phyloP scores from a whole-genome alignment of 2,888 invertebrate species.

The Ornithoptera priamus region DNA sequence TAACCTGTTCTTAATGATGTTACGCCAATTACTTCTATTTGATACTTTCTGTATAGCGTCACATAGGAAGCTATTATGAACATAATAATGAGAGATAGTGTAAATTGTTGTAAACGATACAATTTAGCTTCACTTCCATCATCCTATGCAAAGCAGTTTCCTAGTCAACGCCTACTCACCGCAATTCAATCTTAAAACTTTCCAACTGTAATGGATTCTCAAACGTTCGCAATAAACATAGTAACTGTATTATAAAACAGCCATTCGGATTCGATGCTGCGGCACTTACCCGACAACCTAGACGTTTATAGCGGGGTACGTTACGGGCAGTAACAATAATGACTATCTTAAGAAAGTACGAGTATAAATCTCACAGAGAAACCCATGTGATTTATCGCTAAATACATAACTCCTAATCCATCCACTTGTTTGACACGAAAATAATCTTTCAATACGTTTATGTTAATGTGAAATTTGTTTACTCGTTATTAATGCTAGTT shows the following conservation, averaged over 20 bases:
- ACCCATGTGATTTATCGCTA: conserved; percentile 25
- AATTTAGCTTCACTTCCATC: conserved; percentile 6
- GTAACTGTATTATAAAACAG: conserved; percentile 45
- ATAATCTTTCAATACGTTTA: neutral
- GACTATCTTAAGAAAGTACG: conserved; percentile 24
- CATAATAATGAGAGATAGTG: neutral
- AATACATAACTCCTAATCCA: neutral
- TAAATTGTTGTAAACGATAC: conserved; percentile 10
- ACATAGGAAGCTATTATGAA: neutral
- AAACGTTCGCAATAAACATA: conserved; percentile 43
- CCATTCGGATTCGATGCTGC: conserved; percentile 43
- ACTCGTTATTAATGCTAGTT: neutral
- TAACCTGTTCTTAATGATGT: no score
- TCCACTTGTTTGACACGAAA: neutral
- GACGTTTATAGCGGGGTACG: conserved; percentile 25
- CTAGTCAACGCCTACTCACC: conserved; percentile 45
- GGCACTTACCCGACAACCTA: conserved; percentile 27
- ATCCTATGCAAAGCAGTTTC: conserved; percentile 34
- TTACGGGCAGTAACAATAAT: conserved; percentile 25
- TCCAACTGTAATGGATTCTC: conserved; percentile 45
- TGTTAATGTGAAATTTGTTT: neutral
- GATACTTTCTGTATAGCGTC: no score
- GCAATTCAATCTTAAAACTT: conserved; percentile 53
- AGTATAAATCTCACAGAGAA: conserved; percentile 28
- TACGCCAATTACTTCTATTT: no score